Evolutionary conservation across 2,888 invertebrate species (phyloP).

Genomic region (Lepidochitona cinerea): DNA sequence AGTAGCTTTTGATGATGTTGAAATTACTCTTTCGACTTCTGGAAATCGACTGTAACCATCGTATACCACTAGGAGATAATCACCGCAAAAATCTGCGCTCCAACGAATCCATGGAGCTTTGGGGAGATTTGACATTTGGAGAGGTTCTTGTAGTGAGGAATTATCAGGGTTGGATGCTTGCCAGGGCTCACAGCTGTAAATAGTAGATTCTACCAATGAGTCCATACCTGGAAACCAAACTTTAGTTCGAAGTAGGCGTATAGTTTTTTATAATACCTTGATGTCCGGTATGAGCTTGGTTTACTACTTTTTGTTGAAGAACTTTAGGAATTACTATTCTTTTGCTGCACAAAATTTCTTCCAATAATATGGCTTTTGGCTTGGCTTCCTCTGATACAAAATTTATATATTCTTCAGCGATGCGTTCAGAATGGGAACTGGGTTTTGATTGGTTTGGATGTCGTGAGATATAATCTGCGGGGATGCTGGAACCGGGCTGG

Average conservation of each 20-base stretch:
- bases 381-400: slow-evolving; percentile 15
- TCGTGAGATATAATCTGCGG: slow-evolving; percentile 40
- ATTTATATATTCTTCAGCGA: slow-evolving; percentile 28
- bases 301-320: slow-evolving; percentile 24
- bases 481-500: slow-evolving; percentile 30
- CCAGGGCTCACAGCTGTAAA: slow-evolving; percentile 25
- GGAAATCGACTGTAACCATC: slow-evolving; percentile 25
- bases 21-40: slow-evolving; percentile 10
- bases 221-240: slow-evolving; percentile 41
- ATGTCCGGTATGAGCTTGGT: slow-evolving; percentile 43
- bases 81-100: slow-evolving; percentile 15
- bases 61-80: slow-evolving; percentile 20
- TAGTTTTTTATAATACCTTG: slow-evolving; percentile 38
- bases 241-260: slow-evolving; percentile 31
- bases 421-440: neutral
- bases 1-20: slow-evolving; percentile 7
- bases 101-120: slow-evolving; percentile 14
- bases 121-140: slow-evolving; percentile 19
- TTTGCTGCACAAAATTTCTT: slow-evolving; percentile 10
- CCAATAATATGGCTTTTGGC: slow-evolving; percentile 14
- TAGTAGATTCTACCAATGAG: slow-evolving; percentile 21
- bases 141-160: slow-evolving; percentile 16
- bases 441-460: slow-evolving; percentile 15
- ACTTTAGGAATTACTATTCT: slow-evolving; percentile 23
- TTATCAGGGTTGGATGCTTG: neutral